Conservation (phyloP, 2,113 vertebrate genomes). For the Callopanchax toddi region DNA sequence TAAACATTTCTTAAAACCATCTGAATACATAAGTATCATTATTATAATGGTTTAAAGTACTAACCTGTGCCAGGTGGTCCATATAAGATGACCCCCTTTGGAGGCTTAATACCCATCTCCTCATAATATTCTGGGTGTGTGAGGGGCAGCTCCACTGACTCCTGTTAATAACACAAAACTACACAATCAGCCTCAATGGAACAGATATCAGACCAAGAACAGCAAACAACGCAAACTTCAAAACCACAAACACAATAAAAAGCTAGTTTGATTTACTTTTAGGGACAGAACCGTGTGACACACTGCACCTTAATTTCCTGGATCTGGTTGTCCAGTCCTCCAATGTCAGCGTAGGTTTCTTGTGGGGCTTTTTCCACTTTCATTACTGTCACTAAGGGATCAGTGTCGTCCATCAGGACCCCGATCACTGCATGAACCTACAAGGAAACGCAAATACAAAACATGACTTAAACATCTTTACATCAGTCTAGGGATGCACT, state of each 20-base stretch:
- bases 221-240: background rate
- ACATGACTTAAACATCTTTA: no score
- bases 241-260: background rate
- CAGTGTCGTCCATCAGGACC: slow-evolving; percentile 97
- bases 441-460: no score
- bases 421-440: slow-evolving; percentile 98
- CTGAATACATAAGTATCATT: no score
- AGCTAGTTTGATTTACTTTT: background rate
- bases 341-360: slow-evolving; percentile 96
- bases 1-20: no score
- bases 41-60: background rate
- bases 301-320: slow-evolving; percentile 93
- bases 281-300: background rate
- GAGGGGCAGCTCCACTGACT: slow-evolving; percentile 97
- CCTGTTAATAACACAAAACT: slow-evolving; percentile 72
- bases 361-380: slow-evolving; percentile 99
- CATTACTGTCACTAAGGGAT: slow-evolving; percentile 97
- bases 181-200: background rate
- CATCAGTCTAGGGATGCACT: no score
- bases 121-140: slow-evolving; percentile 99
- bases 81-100: slow-evolving; percentile 97
- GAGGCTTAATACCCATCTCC: slow-evolving; percentile 99
- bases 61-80: slow-evolving; percentile 96
- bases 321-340: slow-evolving; percentile 96
- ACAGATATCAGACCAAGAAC: no score